Conservation (phyloP, 23 tunicate species). For the Oikopleura vanhoeffeni region DNA sequence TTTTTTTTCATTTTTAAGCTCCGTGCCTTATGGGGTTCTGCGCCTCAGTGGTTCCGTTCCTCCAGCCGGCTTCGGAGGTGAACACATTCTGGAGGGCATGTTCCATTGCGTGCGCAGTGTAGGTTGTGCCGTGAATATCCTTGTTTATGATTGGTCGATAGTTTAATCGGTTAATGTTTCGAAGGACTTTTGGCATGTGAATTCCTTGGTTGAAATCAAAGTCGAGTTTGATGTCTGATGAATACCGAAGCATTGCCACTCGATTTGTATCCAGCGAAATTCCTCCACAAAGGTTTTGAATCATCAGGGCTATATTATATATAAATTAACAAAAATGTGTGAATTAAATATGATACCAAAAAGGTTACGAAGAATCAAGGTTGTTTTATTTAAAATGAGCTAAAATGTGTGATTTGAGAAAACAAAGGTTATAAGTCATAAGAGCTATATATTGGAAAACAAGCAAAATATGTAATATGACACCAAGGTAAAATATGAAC, state of each 20-base stretch:
- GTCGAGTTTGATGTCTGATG: not conserved
- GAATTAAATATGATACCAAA: too few relatives aligned
- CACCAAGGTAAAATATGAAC: too few relatives aligned
- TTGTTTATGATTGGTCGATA: not conserved
- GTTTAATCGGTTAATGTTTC: not conserved
- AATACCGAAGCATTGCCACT: not conserved
- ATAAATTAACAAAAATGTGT: too few relatives aligned
- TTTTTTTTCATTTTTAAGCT: too few relatives aligned
- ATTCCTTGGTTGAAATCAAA: not conserved
- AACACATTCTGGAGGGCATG: not conserved
- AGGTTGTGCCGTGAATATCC: not conserved
- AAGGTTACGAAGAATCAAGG: too few relatives aligned
- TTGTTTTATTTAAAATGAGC: too few relatives aligned
- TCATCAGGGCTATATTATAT: not conserved
- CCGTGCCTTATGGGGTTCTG: not conserved
- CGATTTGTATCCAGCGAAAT: conserved; percentile 8
- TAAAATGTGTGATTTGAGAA: too few relatives aligned
- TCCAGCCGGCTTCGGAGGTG: conserved; percentile 15
- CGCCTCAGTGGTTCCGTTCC: conserved; percentile 3
- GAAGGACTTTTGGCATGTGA: not conserved
- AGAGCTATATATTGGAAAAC: too few relatives aligned
- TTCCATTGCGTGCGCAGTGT: conserved; percentile 12
- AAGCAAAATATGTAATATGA: too few relatives aligned
- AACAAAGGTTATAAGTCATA: too few relatives aligned
- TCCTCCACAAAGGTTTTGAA: not conserved